Conservation (phyloP, 2,888 invertebrate genomes). For the Ormyrus labotus region DNA sequence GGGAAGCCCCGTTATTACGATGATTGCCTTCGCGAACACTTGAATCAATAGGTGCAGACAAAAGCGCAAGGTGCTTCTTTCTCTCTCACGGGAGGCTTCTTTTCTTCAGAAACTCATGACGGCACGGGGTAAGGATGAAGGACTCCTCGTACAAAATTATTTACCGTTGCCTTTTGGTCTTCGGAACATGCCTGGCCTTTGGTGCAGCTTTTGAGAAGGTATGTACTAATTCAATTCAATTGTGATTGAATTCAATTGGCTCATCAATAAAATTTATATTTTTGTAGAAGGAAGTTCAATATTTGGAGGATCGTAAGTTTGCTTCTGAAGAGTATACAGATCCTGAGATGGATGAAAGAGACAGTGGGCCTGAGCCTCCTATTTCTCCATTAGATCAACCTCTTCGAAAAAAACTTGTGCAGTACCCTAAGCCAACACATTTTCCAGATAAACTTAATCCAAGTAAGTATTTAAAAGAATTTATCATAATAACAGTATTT, state of each 20-base stretch:
- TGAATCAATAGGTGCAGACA: slow-evolving; percentile 24
- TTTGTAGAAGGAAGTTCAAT: slow-evolving; percentile 46
- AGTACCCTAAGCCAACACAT: slow-evolving; percentile 44
- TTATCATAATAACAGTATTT: not conserved
- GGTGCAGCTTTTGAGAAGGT: not conserved
- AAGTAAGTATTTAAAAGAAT: slow-evolving; percentile 60
- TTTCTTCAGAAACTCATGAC: slow-evolving; percentile 40
- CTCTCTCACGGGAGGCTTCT: not conserved
- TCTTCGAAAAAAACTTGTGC: slow-evolving; percentile 48
- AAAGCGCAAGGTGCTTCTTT: not conserved
- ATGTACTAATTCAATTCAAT: not conserved
- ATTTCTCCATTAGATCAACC: slow-evolving; percentile 55
- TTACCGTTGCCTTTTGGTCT: slow-evolving; percentile 26
- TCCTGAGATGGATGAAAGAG: slow-evolving; percentile 65
- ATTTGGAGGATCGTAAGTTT: slow-evolving; percentile 52
- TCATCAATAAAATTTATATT: not conserved
- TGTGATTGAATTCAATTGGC: not conserved
- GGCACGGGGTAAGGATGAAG: slow-evolving; percentile 39
- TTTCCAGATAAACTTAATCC: slow-evolving; percentile 62
- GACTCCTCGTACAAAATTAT: slow-evolving; percentile 27
- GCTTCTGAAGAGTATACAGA: slow-evolving; percentile 55
- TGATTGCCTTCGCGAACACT: slow-evolving; percentile 4
- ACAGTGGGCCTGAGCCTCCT: slow-evolving; percentile 58
- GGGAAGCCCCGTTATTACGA: not conserved
- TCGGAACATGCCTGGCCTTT: not conserved